Conservation (phyloP, 2,113 vertebrate species). For the Cyanistes caeruleus region DNA sequence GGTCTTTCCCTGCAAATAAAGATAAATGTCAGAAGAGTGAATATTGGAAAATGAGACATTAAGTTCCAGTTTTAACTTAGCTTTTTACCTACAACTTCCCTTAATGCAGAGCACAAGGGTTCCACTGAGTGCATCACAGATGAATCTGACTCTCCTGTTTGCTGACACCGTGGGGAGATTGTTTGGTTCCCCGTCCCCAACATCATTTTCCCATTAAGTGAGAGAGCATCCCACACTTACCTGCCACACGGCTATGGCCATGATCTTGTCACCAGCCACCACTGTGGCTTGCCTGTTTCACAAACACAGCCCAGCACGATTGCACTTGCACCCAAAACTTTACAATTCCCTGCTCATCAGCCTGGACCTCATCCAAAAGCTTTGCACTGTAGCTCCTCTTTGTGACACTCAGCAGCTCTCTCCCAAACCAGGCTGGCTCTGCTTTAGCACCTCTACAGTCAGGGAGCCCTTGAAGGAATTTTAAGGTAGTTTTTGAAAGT, state of each 20-base stretch:
- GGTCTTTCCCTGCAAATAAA: conserved; percentile 85
- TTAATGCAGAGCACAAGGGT: background rate
- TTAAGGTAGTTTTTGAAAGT: background rate
- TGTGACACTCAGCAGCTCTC: background rate
- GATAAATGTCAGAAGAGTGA: background rate
- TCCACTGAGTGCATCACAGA: background rate
- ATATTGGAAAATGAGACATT: background rate
- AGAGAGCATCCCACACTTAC: background rate
- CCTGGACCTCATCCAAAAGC: background rate
- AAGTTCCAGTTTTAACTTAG: background rate
- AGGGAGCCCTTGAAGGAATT: background rate
- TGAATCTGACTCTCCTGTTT: background rate
- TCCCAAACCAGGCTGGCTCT: background rate
- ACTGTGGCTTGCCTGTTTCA: background rate
- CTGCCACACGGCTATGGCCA: background rate
- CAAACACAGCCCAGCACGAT: background rate
- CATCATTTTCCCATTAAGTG: background rate
- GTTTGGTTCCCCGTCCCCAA: background rate
- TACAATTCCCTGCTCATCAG: background rate
- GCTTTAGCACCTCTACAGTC: background rate
- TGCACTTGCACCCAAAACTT: background rate
- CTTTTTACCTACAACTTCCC: background rate
- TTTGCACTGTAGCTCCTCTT: background rate
- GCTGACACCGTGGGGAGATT: background rate
- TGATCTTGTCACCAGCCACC: background rate